Evolutionary conservation across 2,113 vertebrate genomes (phyloP), one percentile per base, ranked within the genome.

Genomic region (Panthera tigris): DNA sequence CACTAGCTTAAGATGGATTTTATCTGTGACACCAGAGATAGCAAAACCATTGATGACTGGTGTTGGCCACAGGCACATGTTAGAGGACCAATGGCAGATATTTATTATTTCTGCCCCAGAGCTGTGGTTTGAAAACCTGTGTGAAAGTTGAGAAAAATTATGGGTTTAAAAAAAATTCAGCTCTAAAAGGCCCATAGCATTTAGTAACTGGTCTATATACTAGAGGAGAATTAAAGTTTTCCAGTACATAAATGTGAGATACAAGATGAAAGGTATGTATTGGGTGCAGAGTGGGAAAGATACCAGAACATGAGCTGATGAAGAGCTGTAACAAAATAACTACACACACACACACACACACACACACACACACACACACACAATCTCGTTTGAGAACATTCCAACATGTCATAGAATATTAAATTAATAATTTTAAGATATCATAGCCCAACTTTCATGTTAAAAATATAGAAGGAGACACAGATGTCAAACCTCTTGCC

Each of bases 381-480:
- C 86, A 57, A 15, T 7, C 5, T 68, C 14, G 52, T n/a, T 19
- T 93, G 16, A 81, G 31, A 93, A 31, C 61, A 84, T 25, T 66
- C 66, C 65, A 45, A 91, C 79, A 95, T 33, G 50, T 65, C 55
- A 71, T 19, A 78, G 48, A 45, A 41, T n/a, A 66, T 50, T 85
- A 63, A 25, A 86, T 84, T 45, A 73, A 82, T 89, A 79, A 78
- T 29, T 80, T 96, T 93, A 81, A 92, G n/a, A 89, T 52, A 45
- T 5, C 27, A 27, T 23, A 41, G 13, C 8, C 41, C 4, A 45
- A 81, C 1, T 74, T 88, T 84, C 12, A 31, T 66, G 93, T 89
- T 7, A 68, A 94, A 94, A 76, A 57, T 41, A 41, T 3, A 29
- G 36, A 66, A 36, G 90, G 9, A 88, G 12, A 74, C 7, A 27